A percentile compares a stretch with the other conserved stretches of the same genome.
phyloP scores from a whole-genome alignment of 2,797 vertebrate species.

The Rousettus madagascariensis region DNA sequence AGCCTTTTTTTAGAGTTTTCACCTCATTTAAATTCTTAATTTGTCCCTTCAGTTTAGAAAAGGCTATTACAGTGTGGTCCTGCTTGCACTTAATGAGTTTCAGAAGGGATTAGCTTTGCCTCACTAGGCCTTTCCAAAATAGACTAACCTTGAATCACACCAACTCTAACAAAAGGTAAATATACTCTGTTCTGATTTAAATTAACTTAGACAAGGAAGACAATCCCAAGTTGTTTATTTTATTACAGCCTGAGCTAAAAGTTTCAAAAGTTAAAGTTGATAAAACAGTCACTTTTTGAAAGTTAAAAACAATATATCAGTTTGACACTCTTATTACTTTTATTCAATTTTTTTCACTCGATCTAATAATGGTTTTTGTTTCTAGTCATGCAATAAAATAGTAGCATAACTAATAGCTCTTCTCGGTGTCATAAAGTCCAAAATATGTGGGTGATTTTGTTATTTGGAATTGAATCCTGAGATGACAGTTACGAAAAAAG shows the following conservation, averaged over 20 bases:
- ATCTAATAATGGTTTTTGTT: neutral
- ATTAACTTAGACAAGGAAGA: constrained; percentile 65
- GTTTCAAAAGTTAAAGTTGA: constrained; percentile 27
- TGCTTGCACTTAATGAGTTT: constrained; percentile 85
- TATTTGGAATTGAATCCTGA: neutral
- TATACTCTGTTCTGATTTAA: constrained; percentile 74
- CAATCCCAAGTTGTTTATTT: constrained; percentile 62
- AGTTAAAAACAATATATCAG: neutral
- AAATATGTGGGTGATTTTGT: neutral
- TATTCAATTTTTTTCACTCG: neutral
- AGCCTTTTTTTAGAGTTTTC: constrained; percentile 79
- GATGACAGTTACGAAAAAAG: neutral
- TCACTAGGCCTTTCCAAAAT: constrained; percentile 68
- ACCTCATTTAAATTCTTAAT: constrained; percentile 83
- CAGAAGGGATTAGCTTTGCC: constrained; percentile 68
- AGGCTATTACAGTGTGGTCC: constrained; percentile 50
- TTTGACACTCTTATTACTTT: neutral
- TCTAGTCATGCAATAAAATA: neutral
- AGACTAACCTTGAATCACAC: constrained; percentile 71
- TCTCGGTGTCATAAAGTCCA: neutral
- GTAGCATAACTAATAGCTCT: neutral
- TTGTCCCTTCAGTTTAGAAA: constrained; percentile 75
- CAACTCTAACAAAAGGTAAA: constrained; percentile 69
- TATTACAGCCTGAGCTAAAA: constrained; percentile 51
- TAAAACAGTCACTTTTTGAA: constrained; percentile 51